Evolutionary conservation across 1,140 invertebrate genomes (phyloP).

Genomic region (Drosophila navojoa): DNA sequence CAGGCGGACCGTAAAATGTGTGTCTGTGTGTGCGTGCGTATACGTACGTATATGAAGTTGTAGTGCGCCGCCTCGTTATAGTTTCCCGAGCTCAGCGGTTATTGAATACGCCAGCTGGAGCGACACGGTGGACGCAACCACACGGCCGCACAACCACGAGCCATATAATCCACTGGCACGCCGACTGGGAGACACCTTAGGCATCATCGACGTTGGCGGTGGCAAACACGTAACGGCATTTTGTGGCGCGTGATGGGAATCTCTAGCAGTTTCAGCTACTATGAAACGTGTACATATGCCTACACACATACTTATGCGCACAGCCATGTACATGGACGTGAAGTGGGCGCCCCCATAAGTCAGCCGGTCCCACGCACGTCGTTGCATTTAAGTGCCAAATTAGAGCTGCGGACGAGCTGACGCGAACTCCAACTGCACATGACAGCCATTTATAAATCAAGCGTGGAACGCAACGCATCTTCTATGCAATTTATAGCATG

Average conservation of each 20-base stretch:
- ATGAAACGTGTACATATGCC: constrained; percentile 72
- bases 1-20: constrained; percentile 58
- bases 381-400: constrained; percentile 80
- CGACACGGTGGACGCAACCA: constrained; percentile 29
- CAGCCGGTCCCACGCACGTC: constrained; percentile 67
- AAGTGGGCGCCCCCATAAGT: constrained; percentile 36
- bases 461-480: constrained; percentile 31
- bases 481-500: constrained; percentile 63
- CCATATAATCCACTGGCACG: constrained; percentile 51
- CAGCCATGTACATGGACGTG: constrained; percentile 1
- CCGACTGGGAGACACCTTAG: constrained; percentile 51
- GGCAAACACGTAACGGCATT: constrained; percentile 76
- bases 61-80: constrained; percentile 8
- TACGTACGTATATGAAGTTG: neutral
- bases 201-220: constrained; percentile 32
- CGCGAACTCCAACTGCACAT: constrained; percentile 48
- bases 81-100: constrained; percentile 47
- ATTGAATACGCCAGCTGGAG: constrained; percentile 67
- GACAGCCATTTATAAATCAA: constrained; percentile 60
- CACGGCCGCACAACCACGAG: constrained; percentile 21
- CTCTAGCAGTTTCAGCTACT: constrained; percentile 39
- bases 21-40: neutral
- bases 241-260: constrained; percentile 77
- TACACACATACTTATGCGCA: constrained; percentile 34
- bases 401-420: constrained; percentile 43